Conservation (phyloP, 2,797 vertebrate species). For the Myotis findleyi region DNA sequence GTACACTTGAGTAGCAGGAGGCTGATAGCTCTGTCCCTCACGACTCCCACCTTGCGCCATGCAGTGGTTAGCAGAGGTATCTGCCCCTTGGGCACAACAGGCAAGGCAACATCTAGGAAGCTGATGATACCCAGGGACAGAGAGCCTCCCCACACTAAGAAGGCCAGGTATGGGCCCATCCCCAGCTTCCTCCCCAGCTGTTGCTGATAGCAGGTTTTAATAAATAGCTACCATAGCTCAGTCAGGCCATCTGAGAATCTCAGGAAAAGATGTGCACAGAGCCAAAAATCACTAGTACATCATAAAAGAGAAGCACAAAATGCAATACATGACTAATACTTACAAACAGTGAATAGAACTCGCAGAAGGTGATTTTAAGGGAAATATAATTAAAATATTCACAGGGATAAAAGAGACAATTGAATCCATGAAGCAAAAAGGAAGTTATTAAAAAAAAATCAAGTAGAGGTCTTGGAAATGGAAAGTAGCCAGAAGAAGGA, state of each 20-base stretch:
- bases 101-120: neutral
- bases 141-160: neutral
- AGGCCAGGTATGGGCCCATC: neutral
- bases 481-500: neutral
- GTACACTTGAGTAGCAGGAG: neutral
- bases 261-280: neutral
- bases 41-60: neutral
- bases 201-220: neutral
- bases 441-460: neutral
- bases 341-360: neutral
- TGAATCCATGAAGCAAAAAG: slow-evolving; percentile 18
- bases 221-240: neutral
- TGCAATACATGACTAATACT: neutral
- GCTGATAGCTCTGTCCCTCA: neutral
- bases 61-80: neutral
- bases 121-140: neutral
- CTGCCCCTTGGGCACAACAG: neutral
- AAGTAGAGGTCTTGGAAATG: neutral
- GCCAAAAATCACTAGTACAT: neutral
- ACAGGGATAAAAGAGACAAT: neutral
- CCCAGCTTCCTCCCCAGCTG: neutral
- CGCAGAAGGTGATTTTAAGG: slow-evolving; percentile 31
- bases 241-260: neutral
- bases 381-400: slow-evolving; percentile 6
- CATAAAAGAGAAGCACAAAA: neutral